These are phyloP conservation scores for Idaea biselata DNA, from an alignment of 2,888 invertebrate species.

Conservation along the genomic window DNA sequence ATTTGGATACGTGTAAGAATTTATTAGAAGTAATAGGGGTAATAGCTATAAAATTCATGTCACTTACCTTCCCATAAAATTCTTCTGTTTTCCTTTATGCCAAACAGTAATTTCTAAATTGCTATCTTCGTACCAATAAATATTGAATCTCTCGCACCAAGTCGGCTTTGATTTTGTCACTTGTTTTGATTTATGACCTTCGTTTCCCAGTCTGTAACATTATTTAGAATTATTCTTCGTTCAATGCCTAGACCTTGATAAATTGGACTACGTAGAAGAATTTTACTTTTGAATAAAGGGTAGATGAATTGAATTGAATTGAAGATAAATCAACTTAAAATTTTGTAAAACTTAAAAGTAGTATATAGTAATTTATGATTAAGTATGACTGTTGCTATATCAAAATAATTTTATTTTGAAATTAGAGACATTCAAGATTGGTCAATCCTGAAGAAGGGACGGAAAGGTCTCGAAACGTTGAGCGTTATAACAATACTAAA, in stretches of 20 bases:
- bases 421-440: too few species aligned
- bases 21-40: too few species aligned
- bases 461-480: too few species aligned
- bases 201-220: constrained; percentile 60
- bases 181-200: constrained; percentile 69
- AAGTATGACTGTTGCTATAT: too few species aligned
- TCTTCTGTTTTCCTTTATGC: constrained; percentile 73
- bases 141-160: constrained; percentile 71
- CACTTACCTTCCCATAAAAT: constrained; percentile 73
- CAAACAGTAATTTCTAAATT: constrained; percentile 66
- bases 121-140: constrained; percentile 63
- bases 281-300: neutral
- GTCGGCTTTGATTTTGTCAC: constrained; percentile 60
- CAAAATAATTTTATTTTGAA: too few species aligned
- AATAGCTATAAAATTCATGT: too few species aligned
- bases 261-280: neutral
- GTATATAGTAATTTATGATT: too few species aligned
- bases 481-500: too few species aligned
- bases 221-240: constrained; percentile 9
- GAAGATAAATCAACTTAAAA: neutral
- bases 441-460: too few species aligned
- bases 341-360: neutral
- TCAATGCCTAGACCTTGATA: neutral
- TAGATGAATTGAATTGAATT: neutral
- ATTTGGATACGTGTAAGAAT: too few species aligned